Percentiles rank a stretch among this genome's conserved stretches.
Conservation (phyloP, 2,888 invertebrate genomes). For the Andrena bicolor region DNA sequence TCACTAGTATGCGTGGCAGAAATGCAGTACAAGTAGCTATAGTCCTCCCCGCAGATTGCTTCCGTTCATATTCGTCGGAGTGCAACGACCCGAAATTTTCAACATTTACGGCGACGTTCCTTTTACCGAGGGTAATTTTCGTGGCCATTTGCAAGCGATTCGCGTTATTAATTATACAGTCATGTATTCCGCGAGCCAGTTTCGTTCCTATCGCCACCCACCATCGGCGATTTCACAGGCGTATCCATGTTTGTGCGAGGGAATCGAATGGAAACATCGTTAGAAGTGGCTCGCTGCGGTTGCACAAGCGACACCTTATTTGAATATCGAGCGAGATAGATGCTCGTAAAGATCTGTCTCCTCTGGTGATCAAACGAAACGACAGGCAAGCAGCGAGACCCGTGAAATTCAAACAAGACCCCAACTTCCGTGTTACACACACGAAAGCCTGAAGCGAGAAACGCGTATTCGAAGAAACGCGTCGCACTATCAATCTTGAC, state of each 20-base stretch:
- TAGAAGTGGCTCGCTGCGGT: conserved; percentile 17
- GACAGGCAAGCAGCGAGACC: background rate
- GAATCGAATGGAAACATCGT: conserved; percentile 40
- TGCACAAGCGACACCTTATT: conserved; percentile 32
- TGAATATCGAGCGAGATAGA: conserved; percentile 22
- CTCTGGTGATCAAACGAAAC: background rate
- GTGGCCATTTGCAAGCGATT: background rate
- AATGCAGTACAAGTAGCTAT: background rate
- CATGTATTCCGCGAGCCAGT: background rate
- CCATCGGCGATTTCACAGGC: conserved; percentile 24
- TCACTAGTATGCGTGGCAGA: background rate
- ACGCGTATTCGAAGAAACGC: background rate
- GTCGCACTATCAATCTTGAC: background rate
- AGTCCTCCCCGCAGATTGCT: background rate
- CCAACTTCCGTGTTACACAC: conserved; percentile 23
- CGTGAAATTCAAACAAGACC: background rate
- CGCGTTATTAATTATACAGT: conserved; percentile 37
- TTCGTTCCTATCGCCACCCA: conserved; percentile 25
- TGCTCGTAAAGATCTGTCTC: conserved; percentile 15
- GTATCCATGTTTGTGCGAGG: conserved; percentile 35
- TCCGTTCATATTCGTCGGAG: background rate
- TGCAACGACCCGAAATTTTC: background rate
- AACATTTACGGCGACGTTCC: background rate
- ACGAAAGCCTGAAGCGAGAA: background rate
- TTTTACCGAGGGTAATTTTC: background rate